These are phyloP conservation scores for Sarcophaga variegata DNA, from an alignment of 2,888 invertebrate species.

Conservation along the genomic window DNA sequence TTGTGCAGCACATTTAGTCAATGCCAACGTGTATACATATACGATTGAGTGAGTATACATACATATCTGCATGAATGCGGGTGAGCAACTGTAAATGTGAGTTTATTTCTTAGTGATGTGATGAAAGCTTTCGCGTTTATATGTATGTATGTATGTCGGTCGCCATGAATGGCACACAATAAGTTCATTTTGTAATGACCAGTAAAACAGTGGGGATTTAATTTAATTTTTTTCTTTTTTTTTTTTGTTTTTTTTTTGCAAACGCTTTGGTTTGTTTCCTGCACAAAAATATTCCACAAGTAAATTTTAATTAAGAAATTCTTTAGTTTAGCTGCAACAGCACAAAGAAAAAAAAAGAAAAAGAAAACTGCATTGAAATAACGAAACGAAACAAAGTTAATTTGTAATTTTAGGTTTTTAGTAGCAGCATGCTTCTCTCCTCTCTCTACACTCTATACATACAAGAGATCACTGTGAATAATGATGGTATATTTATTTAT, in stretches of 20 bases:
- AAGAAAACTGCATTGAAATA: no score
- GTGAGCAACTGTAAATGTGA: background rate
- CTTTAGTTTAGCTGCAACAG: slow-evolving; percentile 19
- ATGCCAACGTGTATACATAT: slow-evolving; percentile 3
- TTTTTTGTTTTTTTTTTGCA: background rate
- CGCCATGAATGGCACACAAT: slow-evolving; percentile 29
- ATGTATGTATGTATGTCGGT: background rate
- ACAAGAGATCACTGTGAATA: no score
- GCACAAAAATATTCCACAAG: slow-evolving; percentile 9
- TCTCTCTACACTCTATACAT: background rate
- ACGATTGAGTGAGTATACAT: background rate
- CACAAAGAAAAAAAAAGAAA: background rate
- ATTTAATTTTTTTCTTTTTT: background rate
- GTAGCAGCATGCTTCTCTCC: background rate
- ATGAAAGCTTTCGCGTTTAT: background rate
- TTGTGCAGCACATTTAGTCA: slow-evolving; percentile 51
- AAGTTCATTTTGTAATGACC: slow-evolving; percentile 48
- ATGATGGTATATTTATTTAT: no score
- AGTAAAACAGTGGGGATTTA: slow-evolving; percentile 4
- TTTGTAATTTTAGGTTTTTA: slow-evolving; percentile 42
- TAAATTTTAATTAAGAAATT: slow-evolving; percentile 67
- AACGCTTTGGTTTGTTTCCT: no score
- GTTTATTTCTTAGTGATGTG: background rate
- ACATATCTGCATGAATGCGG: background rate
- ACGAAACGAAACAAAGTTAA: slow-evolving; percentile 43